phyloP scores from a whole-genome alignment of 2,797 vertebrate genomes.

The Thunnus albacares region DNA sequence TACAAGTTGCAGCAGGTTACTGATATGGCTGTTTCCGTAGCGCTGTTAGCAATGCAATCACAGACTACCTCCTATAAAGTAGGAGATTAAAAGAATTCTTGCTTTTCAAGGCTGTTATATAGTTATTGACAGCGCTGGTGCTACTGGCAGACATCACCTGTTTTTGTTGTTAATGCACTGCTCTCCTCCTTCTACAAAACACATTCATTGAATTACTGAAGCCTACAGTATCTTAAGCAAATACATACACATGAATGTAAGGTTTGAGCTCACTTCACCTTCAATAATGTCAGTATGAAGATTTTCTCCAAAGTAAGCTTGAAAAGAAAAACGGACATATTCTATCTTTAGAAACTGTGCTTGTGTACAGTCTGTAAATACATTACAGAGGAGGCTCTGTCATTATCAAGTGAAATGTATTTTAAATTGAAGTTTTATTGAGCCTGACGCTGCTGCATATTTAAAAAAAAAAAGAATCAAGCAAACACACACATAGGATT shows the following conservation, averaged over 20 bases:
- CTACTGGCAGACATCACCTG: neutral
- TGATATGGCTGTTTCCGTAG: neutral
- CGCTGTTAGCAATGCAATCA: neutral
- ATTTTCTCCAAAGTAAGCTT: slow-evolving; percentile 6
- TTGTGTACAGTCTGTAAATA: neutral
- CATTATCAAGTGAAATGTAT: slow-evolving; percentile 7
- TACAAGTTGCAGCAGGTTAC: no score
- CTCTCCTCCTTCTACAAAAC: neutral
- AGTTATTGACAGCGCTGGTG: neutral
- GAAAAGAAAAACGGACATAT: slow-evolving; percentile 5
- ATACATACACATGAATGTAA: neutral
- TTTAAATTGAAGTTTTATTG: slow-evolving; percentile 19
- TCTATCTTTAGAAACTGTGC: slow-evolving; percentile 1
- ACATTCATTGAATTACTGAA: neutral
- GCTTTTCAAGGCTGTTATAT: slow-evolving; percentile 5
- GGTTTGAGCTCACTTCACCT: slow-evolving; percentile 1
- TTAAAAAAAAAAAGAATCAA: neutral
- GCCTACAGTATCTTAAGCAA: neutral
- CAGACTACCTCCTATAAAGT: neutral
- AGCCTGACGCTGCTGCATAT: neutral
- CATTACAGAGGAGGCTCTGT: neutral
- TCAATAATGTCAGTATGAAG: neutral
- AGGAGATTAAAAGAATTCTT: neutral
- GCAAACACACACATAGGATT: neutral
- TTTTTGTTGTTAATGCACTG: neutral